phyloP scores from a whole-genome alignment of 2,888 invertebrate species.

The Ectemnius continuus region DNA sequence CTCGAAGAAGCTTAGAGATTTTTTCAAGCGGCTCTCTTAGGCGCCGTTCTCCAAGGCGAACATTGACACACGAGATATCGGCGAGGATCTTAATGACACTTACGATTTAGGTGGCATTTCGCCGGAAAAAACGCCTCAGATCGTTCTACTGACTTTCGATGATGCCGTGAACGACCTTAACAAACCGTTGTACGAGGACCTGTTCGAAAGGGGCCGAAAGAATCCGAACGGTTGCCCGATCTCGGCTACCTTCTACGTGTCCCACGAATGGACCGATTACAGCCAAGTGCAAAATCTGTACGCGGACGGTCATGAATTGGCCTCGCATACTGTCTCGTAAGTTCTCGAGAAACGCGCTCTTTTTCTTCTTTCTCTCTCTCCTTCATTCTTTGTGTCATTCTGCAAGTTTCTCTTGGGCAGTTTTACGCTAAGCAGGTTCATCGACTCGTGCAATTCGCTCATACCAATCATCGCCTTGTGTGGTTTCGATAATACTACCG shows the following conservation, averaged over 20 bases:
- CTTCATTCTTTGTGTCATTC: neutral
- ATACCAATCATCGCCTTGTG: too few species aligned
- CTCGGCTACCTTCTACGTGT: conserved; percentile 97
- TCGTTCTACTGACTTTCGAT: conserved; percentile 95
- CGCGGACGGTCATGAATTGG: conserved; percentile 97
- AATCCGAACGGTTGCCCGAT: conserved; percentile 97
- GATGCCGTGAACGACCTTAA: conserved; percentile 97
- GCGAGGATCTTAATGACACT: conserved; percentile 18
- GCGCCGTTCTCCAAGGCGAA: neutral
- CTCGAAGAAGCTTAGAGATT: too few species aligned
- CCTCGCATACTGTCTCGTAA: conserved; percentile 98
- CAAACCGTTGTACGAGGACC: conserved; percentile 92
- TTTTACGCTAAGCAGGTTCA: too few species aligned
- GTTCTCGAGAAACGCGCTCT: conserved; percentile 76
- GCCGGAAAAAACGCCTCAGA: conserved; percentile 90
- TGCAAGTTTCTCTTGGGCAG: too few species aligned
- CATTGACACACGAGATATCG: neutral
- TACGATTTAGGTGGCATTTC: conserved; percentile 52
- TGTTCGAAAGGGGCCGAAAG: conserved; percentile 92
- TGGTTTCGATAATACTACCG: too few species aligned
- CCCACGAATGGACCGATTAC: conserved; percentile 99
- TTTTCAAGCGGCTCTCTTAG: too few species aligned
- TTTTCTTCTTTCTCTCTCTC: neutral
- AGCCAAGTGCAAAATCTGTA: conserved; percentile 98
- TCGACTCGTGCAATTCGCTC: too few species aligned